A percentile compares a stretch with the other conserved stretches of the same genome.
These are phyloP conservation scores for Panurus biarmicus DNA, from an alignment of 2,113 vertebrate species.

Conservation along the genomic window DNA sequence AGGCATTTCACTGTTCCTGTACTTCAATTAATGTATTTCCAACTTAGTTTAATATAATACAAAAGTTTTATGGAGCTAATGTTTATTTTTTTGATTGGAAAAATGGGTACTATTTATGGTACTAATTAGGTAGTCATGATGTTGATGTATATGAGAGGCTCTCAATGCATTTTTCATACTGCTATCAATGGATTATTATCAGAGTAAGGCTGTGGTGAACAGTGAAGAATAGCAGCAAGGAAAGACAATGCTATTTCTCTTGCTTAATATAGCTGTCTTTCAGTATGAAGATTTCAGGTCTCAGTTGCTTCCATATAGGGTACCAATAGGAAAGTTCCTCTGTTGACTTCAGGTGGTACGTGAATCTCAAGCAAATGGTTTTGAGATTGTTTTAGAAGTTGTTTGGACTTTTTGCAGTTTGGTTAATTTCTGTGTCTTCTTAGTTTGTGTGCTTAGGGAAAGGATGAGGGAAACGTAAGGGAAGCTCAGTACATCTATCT, in stretches of 20 bases:
- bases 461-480: background rate
- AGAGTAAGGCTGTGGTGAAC: background rate
- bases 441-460: background rate
- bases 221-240: background rate
- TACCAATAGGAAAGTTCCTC: background rate
- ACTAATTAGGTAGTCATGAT: background rate
- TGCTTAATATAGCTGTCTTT: background rate
- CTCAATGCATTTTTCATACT: background rate
- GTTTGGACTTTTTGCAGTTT: background rate
- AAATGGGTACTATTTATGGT: background rate
- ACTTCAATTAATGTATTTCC: background rate
- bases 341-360: background rate
- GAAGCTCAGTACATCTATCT: background rate
- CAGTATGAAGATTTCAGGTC: background rate
- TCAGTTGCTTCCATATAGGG: background rate
- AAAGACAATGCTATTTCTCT: background rate
- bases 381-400: background rate
- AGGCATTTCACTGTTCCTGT: background rate
- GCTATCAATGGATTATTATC: background rate
- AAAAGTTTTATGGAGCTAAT: background rate
- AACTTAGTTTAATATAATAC: background rate
- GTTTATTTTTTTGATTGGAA: background rate
- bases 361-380: background rate
- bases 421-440: background rate
- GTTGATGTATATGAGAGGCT: background rate